Evolutionary conservation across 2,888 invertebrate genomes (phyloP).

Genomic region (Fragum whitleyi): DNA sequence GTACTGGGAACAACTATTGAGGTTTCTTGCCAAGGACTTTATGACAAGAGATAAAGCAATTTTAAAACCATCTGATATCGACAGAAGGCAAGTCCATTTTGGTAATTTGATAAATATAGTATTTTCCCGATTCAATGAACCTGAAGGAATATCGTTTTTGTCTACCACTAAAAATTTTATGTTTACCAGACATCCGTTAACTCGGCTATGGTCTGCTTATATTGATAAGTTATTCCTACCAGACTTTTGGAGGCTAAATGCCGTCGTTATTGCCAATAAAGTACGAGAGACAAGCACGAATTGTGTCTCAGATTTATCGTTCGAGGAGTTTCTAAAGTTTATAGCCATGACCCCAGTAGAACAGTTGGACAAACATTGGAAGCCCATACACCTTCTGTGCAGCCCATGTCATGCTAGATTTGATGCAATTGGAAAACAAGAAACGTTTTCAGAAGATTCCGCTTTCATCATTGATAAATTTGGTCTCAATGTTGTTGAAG

Average conservation of each 20-base stretch:
- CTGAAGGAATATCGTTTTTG: background rate
- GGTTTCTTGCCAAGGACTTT: conserved; percentile 44
- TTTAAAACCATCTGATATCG: conserved; percentile 56
- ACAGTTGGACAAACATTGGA: conserved; percentile 61
- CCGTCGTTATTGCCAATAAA: conserved; percentile 26
- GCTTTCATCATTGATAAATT: conserved; percentile 45
- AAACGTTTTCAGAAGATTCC: conserved; percentile 56
- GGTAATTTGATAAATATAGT: conserved; percentile 7
- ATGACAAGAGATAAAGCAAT: background rate
- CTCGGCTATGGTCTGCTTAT: conserved; percentile 66
- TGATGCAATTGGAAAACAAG: conserved; percentile 62
- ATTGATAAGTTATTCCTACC: conserved; percentile 68
- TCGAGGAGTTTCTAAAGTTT: conserved; percentile 62
- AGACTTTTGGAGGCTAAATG: conserved; percentile 61
- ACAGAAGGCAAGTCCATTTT: conserved; percentile 53
- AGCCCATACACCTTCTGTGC: conserved; percentile 53
- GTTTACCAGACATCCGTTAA: conserved; percentile 65
- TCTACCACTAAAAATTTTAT: conserved; percentile 55
- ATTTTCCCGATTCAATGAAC: conserved; percentile 1
- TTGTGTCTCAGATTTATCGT: conserved; percentile 58
- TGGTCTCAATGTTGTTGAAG: conserved; percentile 32
- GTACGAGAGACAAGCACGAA: conserved; percentile 20
- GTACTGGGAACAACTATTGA: conserved; percentile 50
- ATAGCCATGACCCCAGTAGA: conserved; percentile 8
- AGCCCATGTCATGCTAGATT: conserved; percentile 61